Evolutionary conservation across 2,888 invertebrate species (phyloP).

Genomic region (Oeneis ivallda): DNA sequence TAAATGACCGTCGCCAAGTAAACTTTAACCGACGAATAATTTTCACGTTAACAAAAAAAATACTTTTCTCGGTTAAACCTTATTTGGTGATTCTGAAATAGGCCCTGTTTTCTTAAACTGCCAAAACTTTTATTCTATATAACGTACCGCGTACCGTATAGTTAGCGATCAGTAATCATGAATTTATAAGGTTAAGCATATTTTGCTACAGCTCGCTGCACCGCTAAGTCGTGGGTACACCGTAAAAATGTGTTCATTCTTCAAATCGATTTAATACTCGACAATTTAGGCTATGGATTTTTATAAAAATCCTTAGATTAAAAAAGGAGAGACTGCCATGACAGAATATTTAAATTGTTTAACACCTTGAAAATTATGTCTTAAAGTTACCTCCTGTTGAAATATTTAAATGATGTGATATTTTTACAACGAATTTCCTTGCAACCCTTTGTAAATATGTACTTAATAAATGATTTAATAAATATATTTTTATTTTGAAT

Average conservation of each 20-base stretch:
- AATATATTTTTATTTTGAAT: conserved; percentile 31
- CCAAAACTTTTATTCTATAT: too few relatives aligned
- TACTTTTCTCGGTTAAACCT: not conserved
- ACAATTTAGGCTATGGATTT: conserved; percentile 12
- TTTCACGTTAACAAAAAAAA: too few relatives aligned
- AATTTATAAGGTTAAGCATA: too few relatives aligned
- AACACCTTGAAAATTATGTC: not conserved
- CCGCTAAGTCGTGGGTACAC: not conserved
- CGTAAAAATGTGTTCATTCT: conserved; percentile 34
- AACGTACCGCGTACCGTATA: too few relatives aligned
- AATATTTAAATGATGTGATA: conserved; percentile 33
- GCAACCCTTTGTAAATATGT: conserved; percentile 60
- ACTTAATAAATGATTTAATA: conserved; percentile 43
- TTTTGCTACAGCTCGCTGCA: not conserved
- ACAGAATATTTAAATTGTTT: conserved; percentile 10
- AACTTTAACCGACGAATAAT: too few relatives aligned
- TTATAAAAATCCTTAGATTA: not conserved
- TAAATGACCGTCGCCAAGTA: too few relatives aligned
- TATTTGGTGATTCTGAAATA: not conserved
- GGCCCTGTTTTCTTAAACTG: not conserved
- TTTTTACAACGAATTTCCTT: conserved; percentile 52
- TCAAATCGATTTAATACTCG: conserved; percentile 32
- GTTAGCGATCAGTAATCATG: too few relatives aligned
- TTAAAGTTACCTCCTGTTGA: not conserved
- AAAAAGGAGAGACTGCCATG: conserved; percentile 26